Conservation (phyloP, 2,113 vertebrate species). For the Ochotona princeps region DNA sequence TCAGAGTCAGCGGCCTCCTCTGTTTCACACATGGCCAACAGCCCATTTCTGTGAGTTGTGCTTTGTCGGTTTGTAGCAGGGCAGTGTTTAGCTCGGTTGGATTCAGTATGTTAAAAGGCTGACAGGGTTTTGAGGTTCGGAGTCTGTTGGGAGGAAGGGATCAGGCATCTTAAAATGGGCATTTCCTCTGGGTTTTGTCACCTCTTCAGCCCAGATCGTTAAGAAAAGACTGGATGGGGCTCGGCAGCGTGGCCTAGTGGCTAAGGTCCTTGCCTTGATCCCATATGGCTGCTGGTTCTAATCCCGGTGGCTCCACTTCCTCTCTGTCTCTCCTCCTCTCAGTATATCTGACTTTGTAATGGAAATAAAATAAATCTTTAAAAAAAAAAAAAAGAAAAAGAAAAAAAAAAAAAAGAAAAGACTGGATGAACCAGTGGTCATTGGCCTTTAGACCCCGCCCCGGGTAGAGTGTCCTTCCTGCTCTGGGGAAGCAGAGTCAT, state of each 20-base stretch:
- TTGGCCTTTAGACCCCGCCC: neutral
- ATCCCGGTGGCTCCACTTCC: too few species aligned
- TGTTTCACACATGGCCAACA: slow-evolving; percentile 94
- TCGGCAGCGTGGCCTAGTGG: too few species aligned
- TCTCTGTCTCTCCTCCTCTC: too few species aligned
- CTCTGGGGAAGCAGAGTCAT: neutral
- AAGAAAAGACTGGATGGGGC: neutral
- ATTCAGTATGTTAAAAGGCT: neutral
- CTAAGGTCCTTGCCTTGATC: too few species aligned
- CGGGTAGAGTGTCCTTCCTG: neutral
- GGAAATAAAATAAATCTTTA: too few species aligned
- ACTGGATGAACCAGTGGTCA: neutral
- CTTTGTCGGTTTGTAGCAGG: neutral
- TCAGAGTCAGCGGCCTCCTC: slow-evolving; percentile 76
- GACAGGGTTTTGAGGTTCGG: neutral
- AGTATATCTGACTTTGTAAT: too few species aligned
- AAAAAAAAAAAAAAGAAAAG: too few species aligned
- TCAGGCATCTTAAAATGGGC: neutral
- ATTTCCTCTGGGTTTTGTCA: neutral
- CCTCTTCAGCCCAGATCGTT: neutral
- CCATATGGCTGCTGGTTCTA: too few species aligned
- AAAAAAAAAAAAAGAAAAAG: too few species aligned
- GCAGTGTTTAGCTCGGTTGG: neutral
- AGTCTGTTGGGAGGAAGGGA: neutral
- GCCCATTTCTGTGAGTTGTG: slow-evolving; percentile 90